These are phyloP conservation scores for Holacanthella duospinosa DNA, from an alignment of 2,888 invertebrate genomes.

Conservation along the genomic window DNA sequence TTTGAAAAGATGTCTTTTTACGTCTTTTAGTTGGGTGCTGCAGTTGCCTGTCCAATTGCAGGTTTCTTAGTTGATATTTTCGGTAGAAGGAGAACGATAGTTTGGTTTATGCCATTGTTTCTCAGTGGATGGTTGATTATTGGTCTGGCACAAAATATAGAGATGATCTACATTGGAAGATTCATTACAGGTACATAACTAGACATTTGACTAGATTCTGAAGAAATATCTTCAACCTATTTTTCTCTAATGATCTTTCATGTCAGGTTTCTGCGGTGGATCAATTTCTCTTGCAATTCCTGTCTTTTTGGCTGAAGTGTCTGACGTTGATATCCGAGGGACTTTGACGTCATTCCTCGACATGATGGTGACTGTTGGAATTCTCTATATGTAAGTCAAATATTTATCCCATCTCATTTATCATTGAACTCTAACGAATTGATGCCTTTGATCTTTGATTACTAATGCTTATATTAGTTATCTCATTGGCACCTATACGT, in stretches of 20 bases:
- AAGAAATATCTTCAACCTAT: not conserved
- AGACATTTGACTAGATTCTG: not conserved
- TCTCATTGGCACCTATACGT: slow-evolving; percentile 54
- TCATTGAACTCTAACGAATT: not conserved
- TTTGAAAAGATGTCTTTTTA: slow-evolving; percentile 8
- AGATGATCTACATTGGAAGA: slow-evolving; percentile 46
- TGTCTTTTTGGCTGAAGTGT: slow-evolving; percentile 78
- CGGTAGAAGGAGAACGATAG: slow-evolving; percentile 28
- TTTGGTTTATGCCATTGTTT: slow-evolving; percentile 12
- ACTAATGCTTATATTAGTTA: too few species aligned
- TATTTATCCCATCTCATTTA: not conserved
- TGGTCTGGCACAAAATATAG: slow-evolving; percentile 35
- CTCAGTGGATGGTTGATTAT: slow-evolving; percentile 41
- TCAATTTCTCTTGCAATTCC: slow-evolving; percentile 66
- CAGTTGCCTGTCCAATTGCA: slow-evolving; percentile 31
- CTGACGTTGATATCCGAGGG: slow-evolving; percentile 72
- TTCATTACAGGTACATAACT: slow-evolving; percentile 28
- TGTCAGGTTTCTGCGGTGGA: slow-evolving; percentile 28
- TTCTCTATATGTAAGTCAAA: slow-evolving; percentile 28
- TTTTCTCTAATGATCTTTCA: not conserved
- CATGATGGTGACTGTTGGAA: slow-evolving; percentile 52
- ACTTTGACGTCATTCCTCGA: slow-evolving; percentile 78
- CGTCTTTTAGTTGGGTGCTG: slow-evolving; percentile 34
- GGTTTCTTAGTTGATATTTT: slow-evolving; percentile 27
- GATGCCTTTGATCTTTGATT: too few species aligned